phyloP scores from a whole-genome alignment of 2,797 vertebrate genomes.

The Pterois miles region DNA sequence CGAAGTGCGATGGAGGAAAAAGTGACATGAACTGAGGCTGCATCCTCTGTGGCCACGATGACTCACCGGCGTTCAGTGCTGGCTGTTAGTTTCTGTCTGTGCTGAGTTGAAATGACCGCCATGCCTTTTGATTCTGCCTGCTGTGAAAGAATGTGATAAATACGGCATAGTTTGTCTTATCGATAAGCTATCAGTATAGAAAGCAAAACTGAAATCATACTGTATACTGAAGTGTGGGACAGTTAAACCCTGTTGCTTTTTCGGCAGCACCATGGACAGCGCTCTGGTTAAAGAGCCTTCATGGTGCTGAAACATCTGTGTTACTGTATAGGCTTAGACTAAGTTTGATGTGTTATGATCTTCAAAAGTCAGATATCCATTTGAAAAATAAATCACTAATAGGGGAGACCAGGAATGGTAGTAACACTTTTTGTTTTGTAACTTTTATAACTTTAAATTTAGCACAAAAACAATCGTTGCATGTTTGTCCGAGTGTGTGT shows the following conservation, averaged over 20 bases:
- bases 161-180: background rate
- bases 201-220: background rate
- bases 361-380: background rate
- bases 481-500: too few species aligned
- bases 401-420: too few species aligned
- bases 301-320: too few species aligned
- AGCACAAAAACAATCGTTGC: too few species aligned
- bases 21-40: conserved; percentile 23
- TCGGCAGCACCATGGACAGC: conserved; percentile 52
- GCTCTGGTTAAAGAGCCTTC: background rate
- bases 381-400: background rate
- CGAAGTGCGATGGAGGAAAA: conserved; percentile 20
- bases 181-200: background rate
- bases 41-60: conserved; percentile 48
- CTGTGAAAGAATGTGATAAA: background rate
- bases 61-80: conserved; percentile 39
- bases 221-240: too few species aligned
- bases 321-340: too few species aligned
- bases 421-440: too few species aligned
- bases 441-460: too few species aligned
- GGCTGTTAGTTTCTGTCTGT: background rate
- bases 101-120: background rate
- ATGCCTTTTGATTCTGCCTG: background rate
- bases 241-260: conserved; percentile 9
- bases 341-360: background rate